These are phyloP conservation scores for Buceros bicornis DNA, from an alignment of 2,797 vertebrate species.

Conservation along the genomic window DNA sequence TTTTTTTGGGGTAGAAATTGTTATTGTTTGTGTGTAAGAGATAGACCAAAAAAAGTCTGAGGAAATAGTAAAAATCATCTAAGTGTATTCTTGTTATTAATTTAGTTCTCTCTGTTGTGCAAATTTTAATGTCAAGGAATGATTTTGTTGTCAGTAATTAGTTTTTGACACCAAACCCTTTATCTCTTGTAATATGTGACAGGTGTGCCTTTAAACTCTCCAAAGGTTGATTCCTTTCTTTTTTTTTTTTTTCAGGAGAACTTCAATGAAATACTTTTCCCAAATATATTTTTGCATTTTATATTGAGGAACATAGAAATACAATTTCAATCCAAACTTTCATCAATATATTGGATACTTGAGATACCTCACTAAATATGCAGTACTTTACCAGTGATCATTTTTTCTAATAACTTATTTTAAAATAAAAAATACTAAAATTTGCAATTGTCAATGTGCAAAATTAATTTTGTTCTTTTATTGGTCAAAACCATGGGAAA, in stretches of 20 bases:
- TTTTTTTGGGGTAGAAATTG: not conserved
- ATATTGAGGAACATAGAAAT: not conserved
- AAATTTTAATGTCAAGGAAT: not conserved
- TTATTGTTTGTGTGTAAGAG: not conserved
- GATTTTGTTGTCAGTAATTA: not conserved
- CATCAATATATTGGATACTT: not conserved
- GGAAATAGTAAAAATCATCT: not conserved
- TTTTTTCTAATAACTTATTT: not conserved
- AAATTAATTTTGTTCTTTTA: not conserved
- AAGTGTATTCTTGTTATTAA: not conserved
- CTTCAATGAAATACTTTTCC: not conserved
- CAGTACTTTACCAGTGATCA: not conserved
- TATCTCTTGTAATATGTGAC: not conserved
- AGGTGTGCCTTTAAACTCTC: not conserved
- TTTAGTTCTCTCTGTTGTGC: not conserved
- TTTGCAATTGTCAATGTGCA: not conserved
- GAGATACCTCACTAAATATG: not conserved
- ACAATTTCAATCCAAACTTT: not conserved
- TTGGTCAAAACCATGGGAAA: rapidly evolving
- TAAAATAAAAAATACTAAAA: not conserved
- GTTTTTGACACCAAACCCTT: not conserved
- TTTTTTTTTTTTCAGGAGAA: not conserved
- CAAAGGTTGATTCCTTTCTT: not conserved
- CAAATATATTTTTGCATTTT: not conserved
- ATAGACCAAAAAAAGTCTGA: not conserved